Conservation (phyloP, 2,888 invertebrate genomes). For the Drosophila rubida region DNA sequence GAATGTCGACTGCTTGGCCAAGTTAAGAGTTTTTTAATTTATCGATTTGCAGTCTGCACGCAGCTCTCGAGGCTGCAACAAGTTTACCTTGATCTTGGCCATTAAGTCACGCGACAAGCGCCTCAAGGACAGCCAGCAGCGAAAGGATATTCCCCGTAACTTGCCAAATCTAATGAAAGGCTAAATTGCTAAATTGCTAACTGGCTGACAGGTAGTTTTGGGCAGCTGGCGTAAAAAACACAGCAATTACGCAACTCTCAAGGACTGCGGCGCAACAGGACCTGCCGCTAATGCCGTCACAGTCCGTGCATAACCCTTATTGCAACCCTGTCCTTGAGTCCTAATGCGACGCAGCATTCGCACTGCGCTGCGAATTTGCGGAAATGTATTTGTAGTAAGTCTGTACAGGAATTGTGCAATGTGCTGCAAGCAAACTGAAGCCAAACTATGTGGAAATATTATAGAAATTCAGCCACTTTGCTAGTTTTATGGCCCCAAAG, state of each 20-base stretch:
- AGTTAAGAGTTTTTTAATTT: constrained; percentile 49
- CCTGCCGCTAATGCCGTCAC: constrained; percentile 44
- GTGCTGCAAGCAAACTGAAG: no score
- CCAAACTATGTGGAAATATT: not conserved
- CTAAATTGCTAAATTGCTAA: no score
- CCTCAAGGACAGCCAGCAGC: constrained; percentile 53
- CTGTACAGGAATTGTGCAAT: no score
- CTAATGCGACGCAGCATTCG: not conserved
- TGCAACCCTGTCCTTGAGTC: constrained; percentile 39
- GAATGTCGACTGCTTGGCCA: constrained; percentile 20
- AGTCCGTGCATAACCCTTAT: constrained; percentile 66
- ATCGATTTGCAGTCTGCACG: constrained; percentile 42
- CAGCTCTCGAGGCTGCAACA: constrained; percentile 27
- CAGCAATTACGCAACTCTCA: constrained; percentile 61
- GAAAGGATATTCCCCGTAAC: constrained; percentile 62
- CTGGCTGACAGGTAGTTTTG: constrained; percentile 63
- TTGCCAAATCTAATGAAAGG: constrained; percentile 11
- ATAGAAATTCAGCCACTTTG: not conserved
- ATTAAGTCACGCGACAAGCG: constrained; percentile 45
- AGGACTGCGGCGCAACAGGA: constrained; percentile 60
- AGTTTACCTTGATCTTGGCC: constrained; percentile 53
- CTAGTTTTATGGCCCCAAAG: not conserved
- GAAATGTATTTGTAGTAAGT: not conserved
- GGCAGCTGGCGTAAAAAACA: constrained; percentile 66
- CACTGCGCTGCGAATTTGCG: not conserved